Base-by-base conservation (phyloP, 2,113 vertebrate genomes). In the Aleadryas rufinucha region DNA sequence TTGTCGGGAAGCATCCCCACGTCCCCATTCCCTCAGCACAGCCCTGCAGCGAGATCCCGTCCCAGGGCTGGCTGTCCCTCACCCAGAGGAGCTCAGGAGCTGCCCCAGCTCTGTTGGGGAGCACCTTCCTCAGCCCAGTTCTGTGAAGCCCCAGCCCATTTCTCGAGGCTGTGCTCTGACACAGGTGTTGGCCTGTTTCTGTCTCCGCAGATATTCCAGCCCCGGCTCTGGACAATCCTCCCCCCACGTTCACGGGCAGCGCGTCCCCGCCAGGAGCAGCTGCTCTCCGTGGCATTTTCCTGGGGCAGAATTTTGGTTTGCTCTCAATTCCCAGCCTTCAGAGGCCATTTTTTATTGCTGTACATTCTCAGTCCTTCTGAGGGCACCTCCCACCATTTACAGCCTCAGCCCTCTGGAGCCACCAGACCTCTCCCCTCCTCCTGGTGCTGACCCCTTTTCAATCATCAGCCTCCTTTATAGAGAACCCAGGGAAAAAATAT, bases 31-130 rank as follows among this genome's bases (percentile, higher is more conserved):
- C 1, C 16, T 10, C 30, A 11, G 63, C 71, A 27, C 3, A 2
- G 3, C 0, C 47, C 23, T n/a, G n/a, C n/a, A n/a, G n/a, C n/a
- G n/a, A n/a, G n/a, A 23, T 0, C 61, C 17, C 6, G 0, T 15
- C 74, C 28, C 70, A 1, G 17, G 3, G 1, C 49, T 7, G 23
- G 11, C 74, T 16, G 26, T 8, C 6, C 77, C 83, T 6, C 8
- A 3, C 30, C 50, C 19, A 0, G 8, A 0, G 28, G 11, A 23
- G 83, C 89, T 72, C 84, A 5, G 31, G 54, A 59, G 28, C 23
- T 9, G 56, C 33, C 23, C 2, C 13, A 33, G 9, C 63, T 2
- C 21, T 7, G 0, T 0, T 6, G 49, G 59, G 42, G 37, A 39
- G 37, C 61, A 1, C 11, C 1, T 16, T 42, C 13, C 65, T 10